Conservation (phyloP, 2,113 vertebrate genomes). For the Zingel zingel region DNA sequence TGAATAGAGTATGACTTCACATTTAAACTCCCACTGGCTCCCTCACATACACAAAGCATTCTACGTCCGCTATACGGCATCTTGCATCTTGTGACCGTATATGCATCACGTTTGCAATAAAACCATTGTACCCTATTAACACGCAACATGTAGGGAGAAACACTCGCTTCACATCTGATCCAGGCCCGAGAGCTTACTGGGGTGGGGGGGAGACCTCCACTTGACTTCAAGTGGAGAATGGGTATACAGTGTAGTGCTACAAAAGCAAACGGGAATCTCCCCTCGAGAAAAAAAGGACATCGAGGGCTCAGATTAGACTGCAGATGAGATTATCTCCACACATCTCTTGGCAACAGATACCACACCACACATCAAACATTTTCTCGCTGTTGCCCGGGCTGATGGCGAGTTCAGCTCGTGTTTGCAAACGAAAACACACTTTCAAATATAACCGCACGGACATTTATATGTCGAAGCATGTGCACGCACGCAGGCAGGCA, state of each 20-base stretch:
- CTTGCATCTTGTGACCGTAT: slow-evolving; percentile 45
- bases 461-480: slow-evolving; percentile 57
- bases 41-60: slow-evolving; percentile 46
- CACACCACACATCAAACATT: neutral
- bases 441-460: slow-evolving; percentile 48
- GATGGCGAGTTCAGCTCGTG: slow-evolving; percentile 53
- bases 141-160: slow-evolving; percentile 46
- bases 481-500: slow-evolving; percentile 46
- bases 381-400: slow-evolving; percentile 13
- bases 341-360: slow-evolving; percentile 29
- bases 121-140: slow-evolving; percentile 66
- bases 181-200: slow-evolving; percentile 29
- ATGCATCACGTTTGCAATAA: slow-evolving; percentile 67
- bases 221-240: slow-evolving; percentile 28
- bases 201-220: slow-evolving; percentile 16
- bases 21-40: slow-evolving; percentile 49
- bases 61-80: slow-evolving; percentile 49
- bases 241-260: slow-evolving; percentile 62
- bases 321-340: slow-evolving; percentile 56
- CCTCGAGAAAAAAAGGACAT: slow-evolving; percentile 51
- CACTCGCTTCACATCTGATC: slow-evolving; percentile 40
- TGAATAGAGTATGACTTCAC: slow-evolving; percentile 66
- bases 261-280: slow-evolving; percentile 65
- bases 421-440: slow-evolving; percentile 42
- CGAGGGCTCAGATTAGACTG: slow-evolving; percentile 73